These are phyloP conservation scores for Lasioglossum villosulum DNA, from an alignment of 2,888 invertebrate species.

Conservation along the genomic window DNA sequence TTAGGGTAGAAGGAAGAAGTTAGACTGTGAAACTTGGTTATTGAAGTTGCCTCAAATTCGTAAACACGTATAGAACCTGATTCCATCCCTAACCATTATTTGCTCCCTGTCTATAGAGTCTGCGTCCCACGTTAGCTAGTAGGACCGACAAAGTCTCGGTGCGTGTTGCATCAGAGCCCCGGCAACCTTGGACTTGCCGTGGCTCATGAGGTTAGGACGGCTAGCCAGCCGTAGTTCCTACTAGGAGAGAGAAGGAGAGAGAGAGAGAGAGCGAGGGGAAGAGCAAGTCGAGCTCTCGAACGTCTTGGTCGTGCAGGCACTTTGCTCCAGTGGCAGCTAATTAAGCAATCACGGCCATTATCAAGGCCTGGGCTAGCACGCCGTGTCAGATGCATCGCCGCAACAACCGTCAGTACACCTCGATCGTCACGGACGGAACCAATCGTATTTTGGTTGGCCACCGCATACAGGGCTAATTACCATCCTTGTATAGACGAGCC, in stretches of 20 bases:
- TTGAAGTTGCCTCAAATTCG: not conserved
- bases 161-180: slow-evolving; percentile 69
- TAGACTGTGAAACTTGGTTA: not conserved
- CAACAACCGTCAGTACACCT: not conserved
- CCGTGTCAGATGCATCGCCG: slow-evolving; percentile 33
- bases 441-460: not conserved
- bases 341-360: slow-evolving; percentile 77
- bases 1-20: no score
- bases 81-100: not conserved
- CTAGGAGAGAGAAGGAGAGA: slow-evolving; percentile 25
- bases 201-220: slow-evolving; percentile 76
- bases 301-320: slow-evolving; percentile 48
- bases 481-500: no score
- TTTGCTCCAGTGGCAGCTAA: slow-evolving; percentile 75
- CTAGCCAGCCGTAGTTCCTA: slow-evolving; percentile 82
- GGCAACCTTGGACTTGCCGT: slow-evolving; percentile 77
- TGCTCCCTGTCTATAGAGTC: slow-evolving; percentile 2
- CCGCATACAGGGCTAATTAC: not conserved
- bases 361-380: slow-evolving; percentile 35
- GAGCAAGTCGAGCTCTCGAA: not conserved
- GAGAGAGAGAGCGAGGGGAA: not conserved
- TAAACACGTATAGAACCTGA: not conserved
- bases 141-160: slow-evolving; percentile 32
- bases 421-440: not conserved
- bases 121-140: not conserved